These are phyloP conservation scores for Neoniphon sammara DNA, from an alignment of 2,797 vertebrate genomes.

Conservation along the genomic window DNA sequence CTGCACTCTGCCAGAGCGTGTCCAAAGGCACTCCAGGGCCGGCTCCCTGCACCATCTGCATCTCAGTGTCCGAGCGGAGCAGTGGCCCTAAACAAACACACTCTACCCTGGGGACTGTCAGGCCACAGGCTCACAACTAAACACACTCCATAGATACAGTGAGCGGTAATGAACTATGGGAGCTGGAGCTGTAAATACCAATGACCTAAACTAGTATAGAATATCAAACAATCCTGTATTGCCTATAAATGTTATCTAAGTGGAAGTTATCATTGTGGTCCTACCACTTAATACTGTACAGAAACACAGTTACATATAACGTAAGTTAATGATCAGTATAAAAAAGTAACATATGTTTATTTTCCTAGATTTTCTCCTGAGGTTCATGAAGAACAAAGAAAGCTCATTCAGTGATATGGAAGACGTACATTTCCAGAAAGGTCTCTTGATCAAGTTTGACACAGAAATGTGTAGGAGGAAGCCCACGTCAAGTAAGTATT, in stretches of 20 bases:
- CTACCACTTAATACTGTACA: neutral
- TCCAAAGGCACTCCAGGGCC: constrained; percentile 90
- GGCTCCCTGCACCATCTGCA: constrained; percentile 84
- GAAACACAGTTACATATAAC: no score
- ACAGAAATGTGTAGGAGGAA: neutral
- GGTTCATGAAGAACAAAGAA: neutral
- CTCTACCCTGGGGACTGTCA: constrained; percentile 73
- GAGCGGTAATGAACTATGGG: constrained; percentile 71
- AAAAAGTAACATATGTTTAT: neutral
- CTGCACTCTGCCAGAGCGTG: constrained; percentile 89
- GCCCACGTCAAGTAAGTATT: neutral
- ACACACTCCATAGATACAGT: constrained; percentile 72
- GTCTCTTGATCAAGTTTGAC: neutral
- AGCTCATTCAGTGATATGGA: neutral
- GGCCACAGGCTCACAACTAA: constrained; percentile 67
- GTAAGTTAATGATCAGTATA: no score
- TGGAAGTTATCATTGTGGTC: constrained; percentile 31
- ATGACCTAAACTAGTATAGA: constrained; percentile 40
- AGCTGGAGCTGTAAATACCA: constrained; percentile 72
- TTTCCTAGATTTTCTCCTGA: neutral
- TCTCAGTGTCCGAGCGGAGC: constrained; percentile 81
- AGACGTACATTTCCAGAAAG: no score
- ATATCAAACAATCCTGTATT: constrained; percentile 14
- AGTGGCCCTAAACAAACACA: constrained; percentile 84
- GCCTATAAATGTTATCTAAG: constrained; percentile 30